Evolutionary conservation across 2,888 invertebrate genomes (phyloP), one percentile per base, ranked within the genome.

Genomic region (Smittia sp.): DNA sequence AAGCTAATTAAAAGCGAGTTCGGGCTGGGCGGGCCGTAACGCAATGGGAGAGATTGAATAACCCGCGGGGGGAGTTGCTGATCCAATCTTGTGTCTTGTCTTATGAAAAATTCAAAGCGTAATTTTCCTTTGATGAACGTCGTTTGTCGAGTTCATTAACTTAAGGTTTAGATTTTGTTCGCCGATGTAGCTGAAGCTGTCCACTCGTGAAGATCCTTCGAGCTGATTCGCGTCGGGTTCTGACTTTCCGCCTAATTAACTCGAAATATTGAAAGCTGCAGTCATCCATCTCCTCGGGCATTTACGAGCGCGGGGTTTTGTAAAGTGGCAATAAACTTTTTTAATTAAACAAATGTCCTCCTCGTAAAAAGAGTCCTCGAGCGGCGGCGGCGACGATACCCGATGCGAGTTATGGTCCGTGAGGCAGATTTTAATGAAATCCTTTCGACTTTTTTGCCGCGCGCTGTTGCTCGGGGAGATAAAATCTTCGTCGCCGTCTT

Each of bases 271-370:
- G 25, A 63, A 63, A 63, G 2, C 58, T 58, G 58, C 6, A 58
- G 6, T 13, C 6, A 58, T 58, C 18, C 18, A 58, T 63, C 25
- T 24, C 27, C 46, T 2, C 46, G 2, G n/a, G 4, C 46, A 32
- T 58, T 58, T 58, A 58, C n/a, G 58, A 58, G 46, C 46, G 46
- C 11, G 58, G 58, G 46, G 2, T 46, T 58, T 58, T 18, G 6
- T 22, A 9, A 58, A 58, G 18, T 3, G 22, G 18, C 58, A 58
- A 58, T 63, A 63, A 63, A 27, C 25, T 63, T 63, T 63, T 62
- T 63, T 63, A 63, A 63, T 63, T 63, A 63, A 25, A 27, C 63
- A 63, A 63, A 22, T 25, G 63, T 25, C 27, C 63, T 27, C 13
- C 25, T 63, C 25, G 11, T 25, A 63, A 63, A 63, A 58, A 58